These are phyloP conservation scores for Stratiomys singularior DNA, from an alignment of 2,888 invertebrate genomes.

Conservation along the genomic window DNA sequence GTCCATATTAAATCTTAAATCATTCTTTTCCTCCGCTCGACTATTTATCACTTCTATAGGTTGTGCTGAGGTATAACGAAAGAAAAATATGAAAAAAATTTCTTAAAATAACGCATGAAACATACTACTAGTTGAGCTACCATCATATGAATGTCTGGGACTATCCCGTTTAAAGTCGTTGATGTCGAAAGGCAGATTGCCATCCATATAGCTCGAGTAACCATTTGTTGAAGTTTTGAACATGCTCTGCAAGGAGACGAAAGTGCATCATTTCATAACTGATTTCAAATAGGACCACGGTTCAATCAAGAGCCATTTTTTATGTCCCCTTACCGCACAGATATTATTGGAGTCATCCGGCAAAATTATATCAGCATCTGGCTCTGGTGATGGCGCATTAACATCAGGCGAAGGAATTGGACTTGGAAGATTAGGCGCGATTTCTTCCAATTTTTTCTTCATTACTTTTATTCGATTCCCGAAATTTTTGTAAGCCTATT, in stretches of 20 bases:
- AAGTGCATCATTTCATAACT: not conserved
- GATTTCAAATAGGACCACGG: not conserved
- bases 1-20: conserved; percentile 60
- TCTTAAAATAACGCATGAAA: conserved; percentile 23
- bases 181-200: conserved; percentile 71
- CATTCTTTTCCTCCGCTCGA: conserved; percentile 68
- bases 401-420: conserved; percentile 72
- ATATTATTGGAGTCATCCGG: conserved; percentile 67
- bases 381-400: conserved; percentile 80
- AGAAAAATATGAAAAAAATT: conserved; percentile 1
- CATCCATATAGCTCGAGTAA: conserved; percentile 74
- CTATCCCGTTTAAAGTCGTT: conserved; percentile 64
- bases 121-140: conserved; percentile 45
- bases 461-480: conserved; percentile 86
- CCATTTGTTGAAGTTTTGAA: conserved; percentile 66
- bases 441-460: conserved; percentile 86
- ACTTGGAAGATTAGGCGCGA: conserved; percentile 76
- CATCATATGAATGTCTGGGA: conserved; percentile 47
- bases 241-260: conserved; percentile 56
- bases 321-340: conserved; percentile 35
- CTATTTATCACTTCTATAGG: conserved; percentile 71
- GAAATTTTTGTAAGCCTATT: conserved; percentile 93
- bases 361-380: conserved; percentile 82
- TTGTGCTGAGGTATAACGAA: conserved; percentile 62
- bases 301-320: not conserved